Evolutionary conservation across 2,888 invertebrate genomes (phyloP).

Genomic region (Baccha elongata): DNA sequence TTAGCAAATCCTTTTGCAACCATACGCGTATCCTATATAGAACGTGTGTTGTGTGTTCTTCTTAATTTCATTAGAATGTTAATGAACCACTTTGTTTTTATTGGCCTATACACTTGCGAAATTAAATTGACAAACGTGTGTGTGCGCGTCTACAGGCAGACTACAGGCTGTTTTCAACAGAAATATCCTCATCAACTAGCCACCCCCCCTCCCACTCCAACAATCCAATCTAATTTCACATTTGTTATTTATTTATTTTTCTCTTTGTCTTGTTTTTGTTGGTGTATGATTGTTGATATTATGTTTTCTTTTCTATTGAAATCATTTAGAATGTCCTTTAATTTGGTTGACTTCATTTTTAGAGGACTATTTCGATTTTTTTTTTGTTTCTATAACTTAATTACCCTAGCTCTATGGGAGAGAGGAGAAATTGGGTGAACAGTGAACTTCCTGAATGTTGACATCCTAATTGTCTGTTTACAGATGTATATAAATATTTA

Average conservation of each 20-base stretch:
- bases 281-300: constrained; percentile 30
- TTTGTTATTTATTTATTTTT: constrained; percentile 56
- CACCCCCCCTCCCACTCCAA: background rate
- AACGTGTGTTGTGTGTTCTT: constrained; percentile 26
- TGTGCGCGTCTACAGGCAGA: background rate
- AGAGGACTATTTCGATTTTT: constrained; percentile 46
- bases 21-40: constrained; percentile 11
- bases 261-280: background rate
- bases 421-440: background rate
- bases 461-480: constrained; percentile 53
- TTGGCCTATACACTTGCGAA: constrained; percentile 60
- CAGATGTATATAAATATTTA: constrained; percentile 58
- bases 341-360: constrained; percentile 52
- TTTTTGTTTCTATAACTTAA: constrained; percentile 54
- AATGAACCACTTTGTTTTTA: constrained; percentile 71
- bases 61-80: constrained; percentile 72
- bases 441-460: background rate
- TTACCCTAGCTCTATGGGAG: constrained; percentile 22
- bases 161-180: constrained; percentile 4
- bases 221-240: constrained; percentile 22
- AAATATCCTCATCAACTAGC: constrained; percentile 7
- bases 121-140: constrained; percentile 65
- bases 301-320: constrained; percentile 7
- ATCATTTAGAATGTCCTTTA: constrained; percentile 34
- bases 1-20: constrained; percentile 45